Base-by-base conservation (phyloP, 2,113 vertebrate genomes). In the Ursus arctos region DNA sequence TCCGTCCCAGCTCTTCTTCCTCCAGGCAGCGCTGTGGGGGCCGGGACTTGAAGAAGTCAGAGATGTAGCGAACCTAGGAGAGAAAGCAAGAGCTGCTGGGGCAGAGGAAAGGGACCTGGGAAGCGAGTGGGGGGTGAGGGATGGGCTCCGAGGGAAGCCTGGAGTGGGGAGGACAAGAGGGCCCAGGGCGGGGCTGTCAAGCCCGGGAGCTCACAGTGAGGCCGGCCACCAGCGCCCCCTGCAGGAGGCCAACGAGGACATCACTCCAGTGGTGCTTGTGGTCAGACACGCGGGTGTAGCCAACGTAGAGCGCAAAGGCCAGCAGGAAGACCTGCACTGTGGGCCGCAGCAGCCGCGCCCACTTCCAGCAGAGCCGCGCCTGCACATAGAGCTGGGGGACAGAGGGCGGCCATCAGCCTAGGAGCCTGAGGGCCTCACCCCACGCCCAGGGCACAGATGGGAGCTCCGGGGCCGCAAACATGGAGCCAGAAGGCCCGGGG, bases 221-320 rank as follows among this genome's bases (percentile, higher is more conserved):
- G 51, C 99, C 28, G 7, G 99, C 99, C 4, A 99, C 98, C 24
- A 99, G 98, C 0, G 99, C 99, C 36, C 99, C 99, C 97, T 99
- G 99, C 95, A 99, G 98, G 97, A 99, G 99, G 91, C 99, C 99
- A 7, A 98, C 98, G 92, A 99, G 98, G 67, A 99, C 99, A 0
- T 99, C 99, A 1, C 99, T 99, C 99, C 99, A 99, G 98, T 99
- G 99, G 98, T 99, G 99, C 92, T 99, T 99, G 99, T 99, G 99
- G 98, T 99, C 99, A 0, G 99, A 99, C 81, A 99, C 99, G 0
- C 99, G 98, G 86, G 99, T 99, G 98, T 99, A 99, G 95, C 99
- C 99, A 97, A 99, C 99, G 0, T 99, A 99, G 94, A 99, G 98
- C 5, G 99, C 99, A 0, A 99, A 99, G 98, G 99, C 97, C 97